phyloP scores from a whole-genome alignment of 2,797 vertebrate genomes.

The Acanthurus leucopareius region DNA sequence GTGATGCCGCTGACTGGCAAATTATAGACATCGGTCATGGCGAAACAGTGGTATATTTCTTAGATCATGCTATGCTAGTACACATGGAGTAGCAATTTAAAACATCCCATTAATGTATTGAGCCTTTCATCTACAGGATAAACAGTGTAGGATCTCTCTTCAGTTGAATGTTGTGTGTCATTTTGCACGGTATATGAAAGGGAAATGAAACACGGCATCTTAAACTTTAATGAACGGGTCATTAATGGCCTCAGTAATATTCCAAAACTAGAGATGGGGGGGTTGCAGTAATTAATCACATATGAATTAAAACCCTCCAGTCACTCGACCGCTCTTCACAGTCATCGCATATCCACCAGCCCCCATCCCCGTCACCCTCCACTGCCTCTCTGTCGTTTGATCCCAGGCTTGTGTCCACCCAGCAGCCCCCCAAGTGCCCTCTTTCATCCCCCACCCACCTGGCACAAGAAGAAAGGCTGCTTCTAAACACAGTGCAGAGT shows the following conservation, averaged over 20 bases:
- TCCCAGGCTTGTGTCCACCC: conserved; percentile 67
- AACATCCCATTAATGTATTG: conserved; percentile 24
- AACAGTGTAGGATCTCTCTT: conserved; percentile 14
- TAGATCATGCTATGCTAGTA: conserved; percentile 28
- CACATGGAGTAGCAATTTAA: conserved; percentile 45
- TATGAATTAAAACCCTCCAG: conserved; percentile 50
- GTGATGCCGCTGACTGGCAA: conserved; percentile 58
- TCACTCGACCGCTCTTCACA: conserved; percentile 48
- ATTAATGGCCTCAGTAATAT: conserved; percentile 53
- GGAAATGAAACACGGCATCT: conserved; percentile 56
- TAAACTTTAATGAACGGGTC: conserved; percentile 38
- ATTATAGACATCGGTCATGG: conserved; percentile 55
- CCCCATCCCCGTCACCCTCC: conserved; percentile 38
- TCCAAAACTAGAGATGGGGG: conserved; percentile 34
- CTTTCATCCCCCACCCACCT: conserved; percentile 73
- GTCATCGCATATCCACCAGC: conserved; percentile 39
- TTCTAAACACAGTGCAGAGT: conserved; percentile 75
- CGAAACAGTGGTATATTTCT: conserved; percentile 37
- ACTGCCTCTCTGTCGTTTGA: conserved; percentile 62
- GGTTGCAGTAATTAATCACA: conserved; percentile 46
- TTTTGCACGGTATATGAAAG: conserved; percentile 33
- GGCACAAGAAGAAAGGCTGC: conserved; percentile 82
- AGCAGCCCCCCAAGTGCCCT: conserved; percentile 61
- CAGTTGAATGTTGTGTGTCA: conserved; percentile 16
- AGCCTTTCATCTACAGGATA: background rate